A percentile compares a stretch with the other conserved stretches of the same genome.
These are phyloP conservation scores for Prietella phreatophila DNA, from an alignment of 2,113 vertebrate genomes.

Conservation along the genomic window DNA sequence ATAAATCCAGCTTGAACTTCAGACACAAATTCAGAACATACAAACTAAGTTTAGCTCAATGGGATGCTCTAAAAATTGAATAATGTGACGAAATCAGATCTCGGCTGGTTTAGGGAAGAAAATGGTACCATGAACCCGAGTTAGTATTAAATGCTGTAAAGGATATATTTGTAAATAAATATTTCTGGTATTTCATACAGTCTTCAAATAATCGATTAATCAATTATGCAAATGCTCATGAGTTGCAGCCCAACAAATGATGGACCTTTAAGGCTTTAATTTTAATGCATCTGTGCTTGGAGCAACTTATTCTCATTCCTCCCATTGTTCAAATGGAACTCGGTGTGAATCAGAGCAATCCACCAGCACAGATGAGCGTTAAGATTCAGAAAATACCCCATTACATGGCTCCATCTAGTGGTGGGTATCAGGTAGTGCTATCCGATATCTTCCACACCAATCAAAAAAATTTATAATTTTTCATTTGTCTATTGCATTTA, in stretches of 20 bases:
- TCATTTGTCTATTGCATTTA: neutral
- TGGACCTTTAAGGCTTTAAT: neutral
- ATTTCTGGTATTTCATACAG: too few species aligned
- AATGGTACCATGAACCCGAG: too few species aligned
- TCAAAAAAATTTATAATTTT: neutral
- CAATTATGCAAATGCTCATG: neutral
- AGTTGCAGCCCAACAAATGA: neutral
- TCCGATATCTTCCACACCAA: too few species aligned
- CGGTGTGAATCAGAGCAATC: neutral
- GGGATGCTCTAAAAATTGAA: too few species aligned
- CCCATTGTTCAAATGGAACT: neutral
- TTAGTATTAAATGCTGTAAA: neutral
- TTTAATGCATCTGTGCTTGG: slow-evolving; percentile 14
- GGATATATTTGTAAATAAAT: neutral
- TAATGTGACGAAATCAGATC: too few species aligned
- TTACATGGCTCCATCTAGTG: slow-evolving; percentile 33
- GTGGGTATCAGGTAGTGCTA: neutral
- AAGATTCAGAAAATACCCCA: too few species aligned
- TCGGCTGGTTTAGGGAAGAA: too few species aligned
- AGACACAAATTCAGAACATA: neutral
- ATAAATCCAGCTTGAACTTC: neutral
- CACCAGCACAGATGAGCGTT: neutral
- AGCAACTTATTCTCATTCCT: neutral
- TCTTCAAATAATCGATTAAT: neutral
- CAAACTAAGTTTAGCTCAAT: too few species aligned